Conservation (phyloP, 2,888 invertebrate species). For the Thumatha senex region DNA sequence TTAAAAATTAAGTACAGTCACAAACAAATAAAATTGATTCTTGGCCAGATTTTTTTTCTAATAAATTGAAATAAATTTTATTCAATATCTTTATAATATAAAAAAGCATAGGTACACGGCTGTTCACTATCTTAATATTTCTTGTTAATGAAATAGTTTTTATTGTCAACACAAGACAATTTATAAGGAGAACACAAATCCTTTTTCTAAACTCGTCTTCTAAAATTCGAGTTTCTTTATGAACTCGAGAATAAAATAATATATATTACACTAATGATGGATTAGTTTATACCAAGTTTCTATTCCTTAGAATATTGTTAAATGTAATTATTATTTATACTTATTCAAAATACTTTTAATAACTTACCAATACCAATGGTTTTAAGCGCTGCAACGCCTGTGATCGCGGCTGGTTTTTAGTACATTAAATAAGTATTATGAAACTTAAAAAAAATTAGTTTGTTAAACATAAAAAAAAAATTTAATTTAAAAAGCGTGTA, state of each 20-base stretch:
- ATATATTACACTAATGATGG: background rate
- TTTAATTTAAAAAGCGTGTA: no score
- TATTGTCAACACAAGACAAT: constrained; percentile 7
- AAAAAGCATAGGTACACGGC: background rate
- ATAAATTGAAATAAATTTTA: background rate
- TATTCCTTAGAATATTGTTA: no score
- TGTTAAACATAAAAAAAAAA: no score
- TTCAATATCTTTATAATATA: background rate
- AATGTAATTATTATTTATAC: no score
- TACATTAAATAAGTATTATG: no score
- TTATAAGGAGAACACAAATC: constrained; percentile 27
- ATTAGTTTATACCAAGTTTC: background rate
- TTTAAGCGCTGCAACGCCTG: no score
- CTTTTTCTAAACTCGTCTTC: constrained; percentile 12
- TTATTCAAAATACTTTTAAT: no score
- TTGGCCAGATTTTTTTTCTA: constrained; percentile 7
- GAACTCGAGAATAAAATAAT: no score
- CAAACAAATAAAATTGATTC: constrained; percentile 38
- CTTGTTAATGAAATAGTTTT: constrained; percentile 18
- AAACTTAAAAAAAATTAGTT: no score
- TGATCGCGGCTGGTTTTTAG: no score
- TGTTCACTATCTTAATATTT: constrained; percentile 10
- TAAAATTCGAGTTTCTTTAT: no score
- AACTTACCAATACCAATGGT: no score
- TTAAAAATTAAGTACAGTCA: constrained; percentile 42